Conservation (phyloP, 2,113 vertebrate genomes). For the Pelodiscus sinensis region DNA sequence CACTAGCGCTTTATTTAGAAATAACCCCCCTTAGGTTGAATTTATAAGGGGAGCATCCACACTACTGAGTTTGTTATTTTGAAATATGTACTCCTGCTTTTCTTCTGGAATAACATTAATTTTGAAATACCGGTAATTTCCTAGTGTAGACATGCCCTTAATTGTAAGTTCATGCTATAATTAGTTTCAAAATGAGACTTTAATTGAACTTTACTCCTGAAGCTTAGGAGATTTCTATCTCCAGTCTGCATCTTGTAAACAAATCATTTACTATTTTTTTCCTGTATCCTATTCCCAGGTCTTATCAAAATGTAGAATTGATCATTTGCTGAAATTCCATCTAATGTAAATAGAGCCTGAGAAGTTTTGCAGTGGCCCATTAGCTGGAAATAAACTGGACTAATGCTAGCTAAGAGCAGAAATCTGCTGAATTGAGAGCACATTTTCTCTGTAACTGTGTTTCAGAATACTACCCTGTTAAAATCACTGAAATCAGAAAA, state of each 20-base stretch:
- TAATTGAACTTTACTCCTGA: not conserved
- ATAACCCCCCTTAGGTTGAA: no score
- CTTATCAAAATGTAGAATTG: not conserved
- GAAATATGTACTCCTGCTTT: no score
- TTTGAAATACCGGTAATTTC: no score
- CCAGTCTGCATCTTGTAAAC: not conserved
- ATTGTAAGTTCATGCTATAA: not conserved
- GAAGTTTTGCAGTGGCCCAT: not conserved
- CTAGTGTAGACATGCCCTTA: not conserved
- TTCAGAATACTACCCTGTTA: not conserved
- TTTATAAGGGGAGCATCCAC: no score
- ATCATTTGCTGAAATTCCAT: not conserved
- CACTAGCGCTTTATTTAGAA: no score
- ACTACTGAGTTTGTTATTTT: no score
- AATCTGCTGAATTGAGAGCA: not conserved
- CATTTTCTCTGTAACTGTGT: rapidly evolving
- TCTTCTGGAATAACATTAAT: no score
- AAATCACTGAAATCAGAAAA: not conserved
- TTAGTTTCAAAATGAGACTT: not conserved
- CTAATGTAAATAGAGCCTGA: not conserved
- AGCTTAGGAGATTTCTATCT: not conserved
- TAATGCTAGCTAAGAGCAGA: not conserved
- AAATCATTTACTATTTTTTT: not conserved
- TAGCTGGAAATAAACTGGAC: not conserved
- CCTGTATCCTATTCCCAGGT: not conserved